Percentiles rank a stretch among this genome's conserved stretches.
These are phyloP conservation scores for Melanaphis sacchari DNA, from an alignment of 1,140 invertebrate species.

Conservation along the genomic window DNA sequence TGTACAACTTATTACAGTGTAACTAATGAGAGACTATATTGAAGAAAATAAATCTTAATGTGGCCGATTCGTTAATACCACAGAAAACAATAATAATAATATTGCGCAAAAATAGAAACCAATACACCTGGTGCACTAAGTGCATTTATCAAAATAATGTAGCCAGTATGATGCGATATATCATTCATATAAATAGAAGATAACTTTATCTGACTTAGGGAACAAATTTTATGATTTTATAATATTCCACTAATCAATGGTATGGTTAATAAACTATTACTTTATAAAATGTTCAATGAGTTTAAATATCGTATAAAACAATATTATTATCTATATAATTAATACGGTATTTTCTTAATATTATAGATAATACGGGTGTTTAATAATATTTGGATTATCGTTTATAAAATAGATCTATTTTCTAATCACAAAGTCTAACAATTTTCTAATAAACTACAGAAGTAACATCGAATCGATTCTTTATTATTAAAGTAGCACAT, in stretches of 20 bases:
- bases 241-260: neutral
- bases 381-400: neutral
- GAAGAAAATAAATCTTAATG: neutral
- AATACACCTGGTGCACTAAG: neutral
- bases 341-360: neutral
- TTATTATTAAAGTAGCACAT: neutral
- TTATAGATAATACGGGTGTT: neutral
- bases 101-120: neutral
- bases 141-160: neutral
- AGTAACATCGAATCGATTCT: neutral
- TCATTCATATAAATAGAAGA: neutral
- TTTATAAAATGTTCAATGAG: neutral
- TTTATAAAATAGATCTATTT: neutral
- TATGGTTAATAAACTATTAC: neutral
- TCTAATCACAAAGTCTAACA: neutral
- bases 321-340: neutral
- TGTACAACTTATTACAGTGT: neutral
- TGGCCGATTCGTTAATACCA: neutral
- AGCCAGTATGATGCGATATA: neutral
- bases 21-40: neutral
- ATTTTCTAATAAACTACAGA: neutral
- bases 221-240: neutral
- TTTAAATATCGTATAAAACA: neutral
- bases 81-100: neutral
- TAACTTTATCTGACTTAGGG: neutral